Conservation (phyloP, 1,140 invertebrate species). For the Pentalonia nigronervosa region DNA sequence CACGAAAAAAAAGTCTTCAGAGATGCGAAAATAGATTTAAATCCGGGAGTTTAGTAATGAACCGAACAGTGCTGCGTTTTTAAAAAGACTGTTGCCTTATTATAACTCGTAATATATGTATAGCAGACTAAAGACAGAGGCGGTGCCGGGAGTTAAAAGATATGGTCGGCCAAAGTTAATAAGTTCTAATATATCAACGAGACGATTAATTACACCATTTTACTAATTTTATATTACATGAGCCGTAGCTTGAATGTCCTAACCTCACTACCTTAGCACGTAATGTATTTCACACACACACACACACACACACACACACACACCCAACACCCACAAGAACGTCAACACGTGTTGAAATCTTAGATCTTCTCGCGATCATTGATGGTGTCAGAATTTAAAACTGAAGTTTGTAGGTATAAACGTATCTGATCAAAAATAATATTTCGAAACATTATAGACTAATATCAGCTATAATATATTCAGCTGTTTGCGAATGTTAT, state of each 20-base stretch:
- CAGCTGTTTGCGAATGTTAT: too few relatives aligned
- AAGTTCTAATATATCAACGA: slow-evolving; percentile 43
- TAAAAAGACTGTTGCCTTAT: slow-evolving; percentile 28
- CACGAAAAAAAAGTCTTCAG: neutral
- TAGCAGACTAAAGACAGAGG: neutral
- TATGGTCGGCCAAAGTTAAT: slow-evolving; percentile 33
- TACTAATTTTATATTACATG: slow-evolving; percentile 40
- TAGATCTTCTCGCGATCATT: neutral
- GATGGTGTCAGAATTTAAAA: neutral
- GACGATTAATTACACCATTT: slow-evolving; percentile 48
- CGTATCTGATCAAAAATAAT: neutral
- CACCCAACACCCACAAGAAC: too few relatives aligned
- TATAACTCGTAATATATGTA: slow-evolving; percentile 43
- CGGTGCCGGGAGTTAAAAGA: slow-evolving; percentile 15
- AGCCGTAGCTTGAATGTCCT: neutral
- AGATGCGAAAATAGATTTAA: slow-evolving; percentile 29
- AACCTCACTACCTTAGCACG: neutral
- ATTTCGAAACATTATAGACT: too few relatives aligned
- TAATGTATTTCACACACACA: neutral
- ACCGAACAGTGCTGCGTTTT: neutral
- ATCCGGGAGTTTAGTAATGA: slow-evolving; percentile 21
- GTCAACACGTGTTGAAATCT: slow-evolving; percentile 21
- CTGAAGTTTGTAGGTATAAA: too few relatives aligned
- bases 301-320: neutral
- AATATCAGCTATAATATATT: too few relatives aligned